Evolutionary conservation across 2,113 vertebrate genomes (phyloP).

Genomic region (Sphyrna mokarran): DNA sequence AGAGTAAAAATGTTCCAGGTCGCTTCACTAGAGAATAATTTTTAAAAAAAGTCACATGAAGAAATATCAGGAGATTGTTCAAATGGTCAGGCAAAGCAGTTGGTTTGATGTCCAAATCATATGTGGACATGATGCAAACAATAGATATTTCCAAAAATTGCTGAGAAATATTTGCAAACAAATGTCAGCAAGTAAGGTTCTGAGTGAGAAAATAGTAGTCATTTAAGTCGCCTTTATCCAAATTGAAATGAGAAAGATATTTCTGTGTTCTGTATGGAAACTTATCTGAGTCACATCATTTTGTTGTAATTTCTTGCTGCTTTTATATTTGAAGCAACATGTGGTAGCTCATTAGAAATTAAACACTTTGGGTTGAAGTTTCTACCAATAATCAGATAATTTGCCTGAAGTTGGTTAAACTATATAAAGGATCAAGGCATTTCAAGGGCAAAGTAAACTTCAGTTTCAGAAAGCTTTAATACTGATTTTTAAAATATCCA

Average conservation of each 20-base stretch:
- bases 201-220: no score
- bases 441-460: neutral
- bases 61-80: no score
- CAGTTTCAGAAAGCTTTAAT: neutral
- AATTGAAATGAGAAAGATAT: neutral
- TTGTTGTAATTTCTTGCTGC: neutral
- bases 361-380: neutral
- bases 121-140: no score
- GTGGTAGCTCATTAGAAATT: neutral
- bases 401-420: neutral
- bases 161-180: no score
- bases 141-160: no score
- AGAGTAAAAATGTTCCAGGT: no score
- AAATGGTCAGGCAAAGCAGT: no score
- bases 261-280: neutral
- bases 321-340: neutral
- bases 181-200: no score
- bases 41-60: no score
- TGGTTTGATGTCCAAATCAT: no score
- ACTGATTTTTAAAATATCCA: neutral
- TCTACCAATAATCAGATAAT: neutral
- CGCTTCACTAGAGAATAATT: no score
- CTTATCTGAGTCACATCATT: neutral
- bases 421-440: neutral
- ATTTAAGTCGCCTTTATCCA: no score